Base-by-base conservation (phyloP, 2,797 vertebrate species). In the Acestrorhynchus altus region DNA sequence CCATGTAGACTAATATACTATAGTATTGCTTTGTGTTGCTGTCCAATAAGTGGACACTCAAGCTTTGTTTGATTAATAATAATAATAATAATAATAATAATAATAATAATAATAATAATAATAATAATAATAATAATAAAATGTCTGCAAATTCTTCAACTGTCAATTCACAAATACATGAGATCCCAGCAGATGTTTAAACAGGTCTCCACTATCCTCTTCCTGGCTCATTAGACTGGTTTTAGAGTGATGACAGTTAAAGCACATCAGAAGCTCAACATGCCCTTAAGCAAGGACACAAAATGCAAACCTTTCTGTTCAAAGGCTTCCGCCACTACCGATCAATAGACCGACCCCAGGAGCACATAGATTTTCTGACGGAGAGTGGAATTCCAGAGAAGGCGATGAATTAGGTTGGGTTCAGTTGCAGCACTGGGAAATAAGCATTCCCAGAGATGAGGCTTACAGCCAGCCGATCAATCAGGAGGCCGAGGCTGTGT, bases 281-380 rank as follows among this genome's bases (percentile, higher is more conserved):
- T 7, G 44, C n/a, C 39, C 54, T 66, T 68, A 51, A 44, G 20
- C 40, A 68, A 68, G 26, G 72, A 71, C 54, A 68, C 63, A 66
- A 76, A 24, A 57, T 44, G 8, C 54, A 72, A 59, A 57, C 68
- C 54, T n/a, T 76, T 67, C 56, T 73, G 68, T 51, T 81, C 61
- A 76, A 72, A 80, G 61, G 31, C 61, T 42, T 67, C n/a, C n/a
- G 7, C 57, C 31, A 6, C 35, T 44, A 26, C 42, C 9, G 22
- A 73, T 73, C 74, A 54, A 73, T 81, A 26, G 18, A n/a, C n/a
- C 22, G 49, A 54, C 54, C 49, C 46, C 59, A 65, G n/a, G 66
- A 46, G 20, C 13, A 9, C 60, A 52, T 65, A 44, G 35, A 44
- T 78, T 60, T 72, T 72, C 22, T 18, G 4, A 35, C 20, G 10